Conservation (phyloP, 2,113 vertebrate genomes). For the Rhizomys pruinosus region DNA sequence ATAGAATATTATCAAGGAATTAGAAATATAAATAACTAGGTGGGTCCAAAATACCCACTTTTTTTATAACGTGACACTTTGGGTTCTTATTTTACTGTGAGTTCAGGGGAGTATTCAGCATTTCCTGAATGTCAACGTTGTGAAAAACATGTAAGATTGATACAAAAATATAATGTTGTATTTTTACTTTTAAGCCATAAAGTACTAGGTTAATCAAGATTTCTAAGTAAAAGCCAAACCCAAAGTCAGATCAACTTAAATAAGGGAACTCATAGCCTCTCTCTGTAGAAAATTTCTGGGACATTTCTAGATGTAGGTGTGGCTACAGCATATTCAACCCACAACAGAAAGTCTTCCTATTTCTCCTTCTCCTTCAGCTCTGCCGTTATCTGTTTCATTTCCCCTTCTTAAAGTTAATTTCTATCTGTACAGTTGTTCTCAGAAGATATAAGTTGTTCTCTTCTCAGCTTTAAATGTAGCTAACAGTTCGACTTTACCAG, state of each 20-base stretch:
- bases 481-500: not conserved
- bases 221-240: not conserved
- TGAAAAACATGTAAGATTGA: not conserved
- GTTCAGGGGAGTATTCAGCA: not conserved
- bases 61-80: not conserved
- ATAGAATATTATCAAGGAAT: not conserved
- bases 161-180: not conserved
- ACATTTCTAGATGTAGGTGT: not conserved
- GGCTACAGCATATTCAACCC: not conserved
- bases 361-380: not conserved
- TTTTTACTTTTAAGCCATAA: not conserved
- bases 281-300: not conserved
- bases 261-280: not conserved
- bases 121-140: not conserved
- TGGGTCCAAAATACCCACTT: not conserved
- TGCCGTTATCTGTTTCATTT: not conserved
- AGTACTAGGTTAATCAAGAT: not conserved
- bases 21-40: not conserved
- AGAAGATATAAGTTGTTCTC: not conserved
- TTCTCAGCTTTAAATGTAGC: not conserved
- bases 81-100: not conserved
- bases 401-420: not conserved
- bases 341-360: not conserved
- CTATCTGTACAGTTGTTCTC: not conserved
- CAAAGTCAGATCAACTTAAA: not conserved